Conservation (phyloP, 2,888 invertebrate genomes). For the Willowsia nigromaculata region DNA sequence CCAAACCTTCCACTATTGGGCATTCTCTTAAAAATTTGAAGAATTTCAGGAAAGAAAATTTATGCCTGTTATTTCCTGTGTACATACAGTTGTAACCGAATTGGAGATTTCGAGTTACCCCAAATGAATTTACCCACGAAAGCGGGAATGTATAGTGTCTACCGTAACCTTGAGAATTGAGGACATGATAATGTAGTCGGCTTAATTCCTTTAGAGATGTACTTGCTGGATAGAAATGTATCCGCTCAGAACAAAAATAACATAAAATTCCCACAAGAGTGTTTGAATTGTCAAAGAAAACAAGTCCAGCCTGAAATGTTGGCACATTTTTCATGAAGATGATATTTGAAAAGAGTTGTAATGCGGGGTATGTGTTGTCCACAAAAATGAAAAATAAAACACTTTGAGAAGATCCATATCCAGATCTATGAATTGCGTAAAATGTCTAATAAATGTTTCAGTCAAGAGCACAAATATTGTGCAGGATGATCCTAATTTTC, state of each 20-base stretch:
- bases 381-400: neutral
- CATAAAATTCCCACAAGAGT: neutral
- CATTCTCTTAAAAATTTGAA: too few species aligned
- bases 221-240: neutral
- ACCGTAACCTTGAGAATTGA: too few species aligned
- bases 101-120: too few species aligned
- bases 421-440: neutral
- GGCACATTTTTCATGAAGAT: neutral
- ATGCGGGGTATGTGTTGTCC: neutral
- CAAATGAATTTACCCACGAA: too few species aligned
- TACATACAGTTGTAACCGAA: too few species aligned
- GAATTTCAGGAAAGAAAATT: too few species aligned
- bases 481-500: neutral
- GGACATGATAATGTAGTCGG: too few species aligned
- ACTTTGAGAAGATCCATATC: neutral
- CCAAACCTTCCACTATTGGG: too few species aligned
- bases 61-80: too few species aligned
- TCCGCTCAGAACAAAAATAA: neutral
- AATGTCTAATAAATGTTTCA: neutral
- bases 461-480: neutral
- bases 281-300: neutral
- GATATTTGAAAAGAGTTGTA: neutral
- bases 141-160: too few species aligned
- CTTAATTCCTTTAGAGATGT: too few species aligned
- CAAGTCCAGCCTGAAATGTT: neutral